Evolutionary conservation across 1,140 invertebrate species (phyloP).

Genomic region (Sarcophaga bullata): DNA sequence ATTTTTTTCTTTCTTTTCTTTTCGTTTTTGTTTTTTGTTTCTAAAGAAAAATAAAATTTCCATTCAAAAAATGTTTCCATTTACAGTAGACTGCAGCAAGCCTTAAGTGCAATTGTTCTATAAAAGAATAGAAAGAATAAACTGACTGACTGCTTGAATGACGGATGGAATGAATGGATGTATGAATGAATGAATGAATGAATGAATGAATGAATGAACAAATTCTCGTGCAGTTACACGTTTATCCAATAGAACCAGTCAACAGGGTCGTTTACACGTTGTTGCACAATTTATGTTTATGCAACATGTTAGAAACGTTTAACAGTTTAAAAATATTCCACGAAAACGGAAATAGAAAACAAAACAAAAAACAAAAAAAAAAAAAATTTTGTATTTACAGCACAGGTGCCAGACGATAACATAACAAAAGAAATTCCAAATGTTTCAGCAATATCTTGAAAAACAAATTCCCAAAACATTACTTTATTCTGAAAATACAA

Average conservation of each 20-base stretch:
- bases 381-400: background rate
- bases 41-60: too few species aligned
- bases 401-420: background rate
- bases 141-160: background rate
- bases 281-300: constrained; percentile 65
- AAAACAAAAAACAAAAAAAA: too few species aligned
- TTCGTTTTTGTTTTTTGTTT: too few species aligned
- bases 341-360: background rate
- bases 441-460: background rate
- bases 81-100: too few species aligned
- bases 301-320: constrained; percentile 57
- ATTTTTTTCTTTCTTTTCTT: too few species aligned
- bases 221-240: background rate
- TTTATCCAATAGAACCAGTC: constrained; percentile 1
- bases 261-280: constrained; percentile 65
- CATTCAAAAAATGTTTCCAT: too few species aligned
- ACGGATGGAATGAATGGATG: background rate
- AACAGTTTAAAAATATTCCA: background rate
- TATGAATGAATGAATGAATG: constrained; percentile 18
- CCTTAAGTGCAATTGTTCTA: too few species aligned
- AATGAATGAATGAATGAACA: constrained; percentile 5
- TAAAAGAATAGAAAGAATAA: too few species aligned
- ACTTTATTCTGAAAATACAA: too few species aligned
- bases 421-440: background rate
- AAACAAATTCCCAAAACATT: too few species aligned